These are phyloP conservation scores for Siphamia tubifer DNA, from an alignment of 2,113 vertebrate genomes.

Conservation along the genomic window DNA sequence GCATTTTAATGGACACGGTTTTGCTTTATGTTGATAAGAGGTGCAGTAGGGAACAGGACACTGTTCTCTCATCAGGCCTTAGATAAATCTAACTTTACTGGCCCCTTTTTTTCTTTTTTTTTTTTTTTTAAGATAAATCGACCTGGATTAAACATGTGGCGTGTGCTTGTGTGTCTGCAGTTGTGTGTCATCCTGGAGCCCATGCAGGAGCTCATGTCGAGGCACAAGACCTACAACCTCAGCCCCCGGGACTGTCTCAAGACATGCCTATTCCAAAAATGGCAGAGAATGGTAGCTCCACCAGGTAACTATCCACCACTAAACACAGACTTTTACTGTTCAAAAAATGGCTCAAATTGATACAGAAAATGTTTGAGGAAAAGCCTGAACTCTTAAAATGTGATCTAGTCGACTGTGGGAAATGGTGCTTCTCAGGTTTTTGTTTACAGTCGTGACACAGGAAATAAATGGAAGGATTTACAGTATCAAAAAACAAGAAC, in stretches of 20 bases:
- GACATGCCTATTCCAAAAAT: constrained; percentile 99
- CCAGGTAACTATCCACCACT: constrained; percentile 85
- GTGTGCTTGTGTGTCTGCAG: constrained; percentile 73
- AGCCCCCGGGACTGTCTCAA: constrained; percentile 98
- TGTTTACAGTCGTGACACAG: background rate
- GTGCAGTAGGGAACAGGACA: background rate
- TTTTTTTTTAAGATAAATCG: too few species aligned
- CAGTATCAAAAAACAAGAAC: background rate
- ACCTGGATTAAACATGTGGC: background rate
- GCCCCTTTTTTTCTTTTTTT: background rate
- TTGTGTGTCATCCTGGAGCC: constrained; percentile 99
- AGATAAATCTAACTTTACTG: constrained; percentile 4
- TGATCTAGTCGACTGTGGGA: background rate
- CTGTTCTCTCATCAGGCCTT: background rate
- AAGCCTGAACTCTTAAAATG: background rate
- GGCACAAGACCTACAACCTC: constrained; percentile 99
- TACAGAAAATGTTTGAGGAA: too few species aligned
- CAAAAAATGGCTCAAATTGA: background rate
- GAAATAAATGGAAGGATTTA: background rate
- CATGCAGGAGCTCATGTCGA: constrained; percentile 99
- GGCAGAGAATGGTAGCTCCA: constrained; percentile 98
- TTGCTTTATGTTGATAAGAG: constrained; percentile 19
- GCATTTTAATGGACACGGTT: constrained; percentile 18
- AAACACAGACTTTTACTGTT: background rate
- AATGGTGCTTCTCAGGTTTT: background rate